phyloP scores from a whole-genome alignment of 2,113 vertebrate genomes.

The Protobothrops mucrosquamatus region DNA sequence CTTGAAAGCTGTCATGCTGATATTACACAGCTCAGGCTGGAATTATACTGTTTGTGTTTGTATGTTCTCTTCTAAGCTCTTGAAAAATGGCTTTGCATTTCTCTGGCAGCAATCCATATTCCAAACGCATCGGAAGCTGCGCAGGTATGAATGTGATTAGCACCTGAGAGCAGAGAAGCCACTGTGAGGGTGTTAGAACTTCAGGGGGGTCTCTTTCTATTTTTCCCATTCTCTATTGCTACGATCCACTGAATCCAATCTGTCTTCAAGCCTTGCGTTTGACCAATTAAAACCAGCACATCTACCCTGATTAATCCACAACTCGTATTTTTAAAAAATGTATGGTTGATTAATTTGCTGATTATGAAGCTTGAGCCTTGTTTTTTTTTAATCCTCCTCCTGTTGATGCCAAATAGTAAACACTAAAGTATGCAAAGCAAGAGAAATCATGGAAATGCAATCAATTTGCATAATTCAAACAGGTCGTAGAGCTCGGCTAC shows the following conservation, averaged over 20 bases:
- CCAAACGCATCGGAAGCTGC: background rate
- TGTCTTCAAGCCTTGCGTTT: background rate
- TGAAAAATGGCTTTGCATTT: background rate
- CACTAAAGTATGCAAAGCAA: background rate
- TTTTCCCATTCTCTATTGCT: too few species aligned
- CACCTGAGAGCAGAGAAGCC: background rate
- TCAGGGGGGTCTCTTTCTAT: background rate
- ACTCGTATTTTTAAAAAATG: background rate
- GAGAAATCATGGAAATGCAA: background rate
- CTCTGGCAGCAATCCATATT: background rate
- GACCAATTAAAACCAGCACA: background rate
- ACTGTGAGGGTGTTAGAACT: background rate
- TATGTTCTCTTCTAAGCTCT: too few species aligned
- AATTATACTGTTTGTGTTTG: background rate
- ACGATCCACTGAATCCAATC: background rate
- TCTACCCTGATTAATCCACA: background rate
- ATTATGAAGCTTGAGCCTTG: background rate
- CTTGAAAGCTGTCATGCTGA: background rate
- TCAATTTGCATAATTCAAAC: slow-evolving; percentile 8
- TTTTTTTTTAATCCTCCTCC: background rate
- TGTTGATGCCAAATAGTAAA: slow-evolving; percentile 8
- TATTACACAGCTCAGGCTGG: background rate
- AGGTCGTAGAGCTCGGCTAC: background rate
- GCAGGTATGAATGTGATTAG: background rate
- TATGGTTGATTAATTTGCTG: slow-evolving; percentile 20